Conservation (phyloP, 2,113 vertebrate species). For the Pachypanchax playfairii region DNA sequence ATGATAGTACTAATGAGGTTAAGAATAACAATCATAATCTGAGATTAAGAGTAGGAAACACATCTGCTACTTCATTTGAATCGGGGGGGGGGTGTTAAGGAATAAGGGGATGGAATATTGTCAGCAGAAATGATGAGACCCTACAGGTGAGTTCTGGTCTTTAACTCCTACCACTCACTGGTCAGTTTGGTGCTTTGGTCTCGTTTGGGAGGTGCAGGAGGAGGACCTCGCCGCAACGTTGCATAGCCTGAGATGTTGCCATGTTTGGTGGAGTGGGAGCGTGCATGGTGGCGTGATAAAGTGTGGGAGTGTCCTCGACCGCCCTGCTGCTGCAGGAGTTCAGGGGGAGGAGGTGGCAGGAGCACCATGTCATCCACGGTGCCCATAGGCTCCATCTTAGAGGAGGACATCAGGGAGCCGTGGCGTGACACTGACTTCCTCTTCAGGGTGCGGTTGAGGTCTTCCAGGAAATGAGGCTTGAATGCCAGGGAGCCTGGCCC, state of each 20-base stretch:
- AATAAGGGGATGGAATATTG: constrained; percentile 49
- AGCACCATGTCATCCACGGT: constrained; percentile 98
- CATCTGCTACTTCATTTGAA: constrained; percentile 58
- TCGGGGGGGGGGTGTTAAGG: constrained; percentile 34
- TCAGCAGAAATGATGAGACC: constrained; percentile 30
- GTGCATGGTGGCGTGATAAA: constrained; percentile 70
- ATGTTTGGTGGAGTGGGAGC: constrained; percentile 81
- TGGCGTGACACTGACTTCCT: constrained; percentile 96
- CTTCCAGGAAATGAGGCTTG: constrained; percentile 95
- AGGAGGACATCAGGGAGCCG: constrained; percentile 79
- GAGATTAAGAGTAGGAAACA: constrained; percentile 60
- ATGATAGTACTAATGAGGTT: constrained; percentile 58
- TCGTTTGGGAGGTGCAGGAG: constrained; percentile 92
- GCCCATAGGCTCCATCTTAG: constrained; percentile 86
- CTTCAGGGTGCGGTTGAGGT: constrained; percentile 97
- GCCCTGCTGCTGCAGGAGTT: constrained; percentile 83
- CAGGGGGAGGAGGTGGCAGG: constrained; percentile 89
- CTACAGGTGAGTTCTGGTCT: constrained; percentile 37
- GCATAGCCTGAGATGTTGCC: constrained; percentile 96
- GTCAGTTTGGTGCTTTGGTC: constrained; percentile 99
- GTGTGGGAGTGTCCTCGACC: constrained; percentile 67
- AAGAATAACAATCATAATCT: constrained; percentile 69
- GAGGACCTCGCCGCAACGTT: constrained; percentile 93
- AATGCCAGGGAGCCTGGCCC: constrained; percentile 78
- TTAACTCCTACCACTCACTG: constrained; percentile 87